Evolutionary conservation across 1,140 invertebrate genomes (phyloP), one percentile per base, ranked within the genome.

Genomic region (Muscidifurax raptorellus): DNA sequence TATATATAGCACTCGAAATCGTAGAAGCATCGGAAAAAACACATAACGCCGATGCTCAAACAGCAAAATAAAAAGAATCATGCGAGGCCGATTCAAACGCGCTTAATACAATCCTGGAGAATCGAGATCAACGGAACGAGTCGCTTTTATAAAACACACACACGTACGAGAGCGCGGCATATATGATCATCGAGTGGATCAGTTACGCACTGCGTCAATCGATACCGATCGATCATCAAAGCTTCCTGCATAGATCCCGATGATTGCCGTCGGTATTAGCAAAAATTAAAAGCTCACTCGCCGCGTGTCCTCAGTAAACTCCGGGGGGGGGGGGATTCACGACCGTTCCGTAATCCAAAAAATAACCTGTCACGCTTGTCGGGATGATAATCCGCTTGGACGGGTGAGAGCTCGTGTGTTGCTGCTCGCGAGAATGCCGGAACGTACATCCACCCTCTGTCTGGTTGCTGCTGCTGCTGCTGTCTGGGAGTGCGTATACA

Each of bases 331-430:
- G 64, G 64, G 30, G 30, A 44, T 59, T 6, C 27, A 28, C 44
- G 47, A 5, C 15, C 25, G 12, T 22, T 59, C 15, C 25, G 75
- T 77, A 77, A 77, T 77, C 75, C 75, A 77, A 77, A 77, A 77
- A 77, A 77, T 77, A 77, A 77, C 27, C 75, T 59, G 75, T 27
- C 47, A 77, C 75, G 44, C 75, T 77, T 64, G 75, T 64, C 27
- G 27, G 32, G 22, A 59, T 59, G 47, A 77, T 77, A 77, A 77
- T 76, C 32, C 74, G 74, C 22, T 76, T n/a, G 40, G 40, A 27
- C 30, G 74, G 12, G 25, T 1, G 25, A 25, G 6, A 67, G 66
- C 66, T 67, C 67, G 67, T 12, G 67, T 59, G 22, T 59, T 59
- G 52, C 52, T 2, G 52, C 52, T 18, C 52, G 22, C 3, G 52